These are phyloP conservation scores for Folsomia manolachei DNA, from an alignment of 2,888 invertebrate genomes.

Conservation along the genomic window DNA sequence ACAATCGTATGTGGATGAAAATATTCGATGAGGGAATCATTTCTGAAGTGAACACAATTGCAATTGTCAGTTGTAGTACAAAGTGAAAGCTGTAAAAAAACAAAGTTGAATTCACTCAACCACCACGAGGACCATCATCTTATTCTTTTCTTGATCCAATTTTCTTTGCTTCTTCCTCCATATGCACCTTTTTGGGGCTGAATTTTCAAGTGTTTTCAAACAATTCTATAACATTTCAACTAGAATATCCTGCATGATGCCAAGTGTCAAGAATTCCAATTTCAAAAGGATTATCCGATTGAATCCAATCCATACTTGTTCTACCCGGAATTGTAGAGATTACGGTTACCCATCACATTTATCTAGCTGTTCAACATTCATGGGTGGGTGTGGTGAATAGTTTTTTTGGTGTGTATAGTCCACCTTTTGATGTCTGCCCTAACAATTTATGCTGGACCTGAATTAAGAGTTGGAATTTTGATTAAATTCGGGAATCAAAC, in stretches of 20 bases:
- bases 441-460: too few species aligned
- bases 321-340: background rate
- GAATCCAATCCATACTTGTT: conserved; percentile 12
- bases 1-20: background rate
- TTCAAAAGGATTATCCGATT: conserved; percentile 15
- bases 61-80: conserved; percentile 1
- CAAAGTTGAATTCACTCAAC: background rate
- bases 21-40: conserved; percentile 5
- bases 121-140: background rate
- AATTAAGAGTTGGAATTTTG: too few species aligned
- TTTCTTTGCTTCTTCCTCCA: conserved; percentile 11
- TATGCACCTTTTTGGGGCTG: conserved; percentile 9
- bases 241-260: background rate
- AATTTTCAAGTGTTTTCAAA: background rate
- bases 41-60: background rate
- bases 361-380: background rate
- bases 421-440: too few species aligned
- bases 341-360: background rate
- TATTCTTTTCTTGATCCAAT: background rate
- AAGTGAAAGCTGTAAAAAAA: background rate
- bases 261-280: conserved; percentile 16
- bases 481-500: too few species aligned
- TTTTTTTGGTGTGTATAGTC: background rate
- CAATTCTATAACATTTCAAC: background rate
- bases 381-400: background rate